Evolutionary conservation across 2,113 vertebrate species (phyloP).

Genomic region (Orycteropus afer): DNA sequence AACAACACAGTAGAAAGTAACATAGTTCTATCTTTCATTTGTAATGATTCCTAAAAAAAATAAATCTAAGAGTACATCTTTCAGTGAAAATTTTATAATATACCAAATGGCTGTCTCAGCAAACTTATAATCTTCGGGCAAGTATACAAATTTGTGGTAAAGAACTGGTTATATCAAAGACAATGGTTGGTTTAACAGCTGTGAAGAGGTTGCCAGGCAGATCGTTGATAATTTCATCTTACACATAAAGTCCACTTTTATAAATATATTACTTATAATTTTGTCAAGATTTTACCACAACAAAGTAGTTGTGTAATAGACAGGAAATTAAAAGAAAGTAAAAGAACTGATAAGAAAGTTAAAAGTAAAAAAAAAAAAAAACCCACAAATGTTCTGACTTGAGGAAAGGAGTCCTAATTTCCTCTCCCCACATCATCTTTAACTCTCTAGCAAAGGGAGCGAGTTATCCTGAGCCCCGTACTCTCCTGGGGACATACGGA

Average conservation of each 20-base stretch:
- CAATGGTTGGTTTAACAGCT: background rate
- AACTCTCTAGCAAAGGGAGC: background rate
- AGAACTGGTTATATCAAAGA: background rate
- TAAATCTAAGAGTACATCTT: background rate
- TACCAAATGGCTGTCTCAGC: background rate
- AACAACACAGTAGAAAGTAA: background rate
- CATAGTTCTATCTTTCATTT: background rate
- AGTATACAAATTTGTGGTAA: background rate
- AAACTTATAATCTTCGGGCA: background rate
- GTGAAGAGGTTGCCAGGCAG: background rate
- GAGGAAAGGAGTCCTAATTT: background rate
- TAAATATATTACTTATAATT: slow-evolving; percentile 16
- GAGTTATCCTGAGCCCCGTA: background rate
- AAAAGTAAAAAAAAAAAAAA: background rate
- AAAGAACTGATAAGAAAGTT: background rate
- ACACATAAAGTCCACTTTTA: background rate
- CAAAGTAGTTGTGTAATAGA: background rate
- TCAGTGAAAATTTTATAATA: slow-evolving; percentile 8
- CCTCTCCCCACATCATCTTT: background rate
- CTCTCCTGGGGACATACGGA: background rate
- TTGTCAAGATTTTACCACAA: background rate
- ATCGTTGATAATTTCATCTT: background rate
- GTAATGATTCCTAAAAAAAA: slow-evolving; percentile 18
- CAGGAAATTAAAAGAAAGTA: background rate
- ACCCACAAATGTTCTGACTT: background rate